Base-by-base conservation (phyloP, 2,797 vertebrate species). In the Lepus oiostolus region DNA sequence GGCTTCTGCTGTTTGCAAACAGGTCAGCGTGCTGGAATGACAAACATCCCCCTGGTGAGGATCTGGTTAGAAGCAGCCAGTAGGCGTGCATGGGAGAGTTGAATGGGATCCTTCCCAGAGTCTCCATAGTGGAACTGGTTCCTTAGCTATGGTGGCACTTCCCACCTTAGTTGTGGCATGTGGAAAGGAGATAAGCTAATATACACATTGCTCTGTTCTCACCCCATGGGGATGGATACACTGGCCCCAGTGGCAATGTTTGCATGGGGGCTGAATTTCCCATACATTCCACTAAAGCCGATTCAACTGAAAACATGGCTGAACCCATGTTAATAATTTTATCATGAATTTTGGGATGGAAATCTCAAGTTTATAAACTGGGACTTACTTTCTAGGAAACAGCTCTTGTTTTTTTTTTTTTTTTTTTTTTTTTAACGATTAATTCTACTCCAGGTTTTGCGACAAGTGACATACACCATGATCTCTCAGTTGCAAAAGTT, bases 1-100 rank as follows among this genome's bases (percentile, higher is more conserved):
- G 95, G 91, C 88, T 97, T 97, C 93, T 85, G 63, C 38, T 19
- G 47, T 42, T 38, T 75, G 77, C 63, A 91, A 63, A 75, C 28
- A 89, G 52, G 79, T 68, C 74, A 60, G 35, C 26, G 28, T 58
- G 68, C 85, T 76, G n/a, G 62, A 79, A 85, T 50, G 35, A 80
- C 26, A 82, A 62, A 21, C 30, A 85, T 24, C 21, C 32, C 58
- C 26, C 30, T 38, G 32, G 76, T 26, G 72, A 81, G 77, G 54
- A 38, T 1, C 19, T 21, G 42, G 19, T 63, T 32, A 68, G n/a
- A n/a, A 81, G 70, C 14, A 38, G 58, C n/a, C 30, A 70, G 63
- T 12, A 24, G 0, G 2, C 10, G 54, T 60, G 26, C 30, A 22
- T 1, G 6, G 0, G 42, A 16, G 12, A 24, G 22, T 50, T 35